Conservation (phyloP, 1,140 invertebrate species). For the Thaumatotibia leucotreta region DNA sequence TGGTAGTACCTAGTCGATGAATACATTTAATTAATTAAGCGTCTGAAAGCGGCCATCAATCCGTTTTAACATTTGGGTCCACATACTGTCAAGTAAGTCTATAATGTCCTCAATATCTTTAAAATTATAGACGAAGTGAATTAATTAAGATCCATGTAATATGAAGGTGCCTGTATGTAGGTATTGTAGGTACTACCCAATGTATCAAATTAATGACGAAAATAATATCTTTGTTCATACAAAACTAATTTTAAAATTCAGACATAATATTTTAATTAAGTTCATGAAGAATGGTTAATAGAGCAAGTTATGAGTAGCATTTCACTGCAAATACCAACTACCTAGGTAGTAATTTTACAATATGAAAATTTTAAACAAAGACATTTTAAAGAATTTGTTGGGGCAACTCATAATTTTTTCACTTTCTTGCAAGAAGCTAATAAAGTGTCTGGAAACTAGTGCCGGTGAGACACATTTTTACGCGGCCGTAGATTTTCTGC, state of each 20-base stretch:
- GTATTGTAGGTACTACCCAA: too few relatives aligned
- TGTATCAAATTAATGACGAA: too few relatives aligned
- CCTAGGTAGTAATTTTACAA: slow-evolving; percentile 14
- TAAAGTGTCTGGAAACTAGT: slow-evolving; percentile 43
- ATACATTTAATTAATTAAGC: too few relatives aligned
- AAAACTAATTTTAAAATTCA: background rate
- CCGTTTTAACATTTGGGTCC: too few relatives aligned
- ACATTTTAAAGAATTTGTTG: slow-evolving; percentile 50
- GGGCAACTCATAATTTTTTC: slow-evolving; percentile 58
- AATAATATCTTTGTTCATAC: background rate
- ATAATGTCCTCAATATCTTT: too few relatives aligned
- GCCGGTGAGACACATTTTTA: slow-evolving; percentile 44
- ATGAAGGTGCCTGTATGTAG: too few relatives aligned
- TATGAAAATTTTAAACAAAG: slow-evolving; percentile 45
- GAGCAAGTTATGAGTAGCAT: slow-evolving; percentile 3
- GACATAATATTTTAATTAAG: background rate
- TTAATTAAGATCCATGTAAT: too few relatives aligned
- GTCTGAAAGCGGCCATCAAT: too few relatives aligned
- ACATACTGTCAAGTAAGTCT: too few relatives aligned
- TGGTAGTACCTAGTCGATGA: too few relatives aligned
- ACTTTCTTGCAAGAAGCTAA: slow-evolving; percentile 63
- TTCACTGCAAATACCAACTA: background rate
- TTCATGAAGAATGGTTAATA: background rate
- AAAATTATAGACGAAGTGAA: too few relatives aligned
- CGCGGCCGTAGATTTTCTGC: slow-evolving; percentile 41